Base-by-base conservation (phyloP, 2,797 vertebrate species). In the Leptodactylus fallax region DNA sequence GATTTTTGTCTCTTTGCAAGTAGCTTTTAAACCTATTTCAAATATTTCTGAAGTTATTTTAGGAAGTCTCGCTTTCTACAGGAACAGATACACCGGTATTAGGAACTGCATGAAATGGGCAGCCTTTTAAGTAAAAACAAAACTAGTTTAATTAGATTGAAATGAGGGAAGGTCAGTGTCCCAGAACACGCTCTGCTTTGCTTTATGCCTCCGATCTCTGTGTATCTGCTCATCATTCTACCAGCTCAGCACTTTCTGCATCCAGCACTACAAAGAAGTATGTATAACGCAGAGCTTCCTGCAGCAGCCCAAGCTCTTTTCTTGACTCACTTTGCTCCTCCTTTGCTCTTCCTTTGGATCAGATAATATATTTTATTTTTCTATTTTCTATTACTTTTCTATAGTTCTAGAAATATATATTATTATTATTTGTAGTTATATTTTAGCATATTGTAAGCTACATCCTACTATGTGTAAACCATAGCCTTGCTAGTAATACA, bases 151-250 rank as follows among this genome's bases (percentile, higher is more conserved):
- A 89, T 89, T 89, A 89, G 83, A 85, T 85, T 89, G 69, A 85
- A 85, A 89, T 81, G 77, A 88, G 83, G 81, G 78, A 77, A 89
- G 87, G 83, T 89, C 87, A 89, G 55, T 85, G 83, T 89, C 87
- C 74, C 45, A 81, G 83, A 85, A 82, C 79, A 78, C 17, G 58
- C 79, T 77, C n/a, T 49, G 74, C 81, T 83, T 84, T 84, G 47
- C 87, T 79, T 88, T 79, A 63, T 84, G 25, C 51, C 63, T 84
- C 53, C 69, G 13, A 14, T 83, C 72, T 81, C 63, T 47, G 83
- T 74, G 25, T 85, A 85, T 85, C 67, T 69, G 56, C 65, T 81
- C 79, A 88, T 81, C 49, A 56, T 88, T 85, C 25, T 51, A 81
- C 83, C 11, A 56, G 78, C 83, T 88, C 83, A 88, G 87, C 87